These are phyloP conservation scores for Coenonympha arcania DNA, from an alignment of 2,888 invertebrate genomes.

Conservation along the genomic window DNA sequence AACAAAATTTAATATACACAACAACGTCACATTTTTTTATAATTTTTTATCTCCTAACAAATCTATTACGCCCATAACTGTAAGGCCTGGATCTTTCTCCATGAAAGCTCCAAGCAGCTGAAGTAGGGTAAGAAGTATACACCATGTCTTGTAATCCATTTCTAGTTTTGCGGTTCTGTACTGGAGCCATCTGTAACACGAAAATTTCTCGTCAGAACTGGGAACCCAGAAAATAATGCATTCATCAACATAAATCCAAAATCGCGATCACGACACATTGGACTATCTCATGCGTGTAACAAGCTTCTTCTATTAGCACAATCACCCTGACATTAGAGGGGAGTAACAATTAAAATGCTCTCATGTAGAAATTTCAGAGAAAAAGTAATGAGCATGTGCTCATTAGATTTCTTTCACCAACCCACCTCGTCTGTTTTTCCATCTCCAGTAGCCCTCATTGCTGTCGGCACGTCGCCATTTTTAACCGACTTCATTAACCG, in stretches of 20 bases:
- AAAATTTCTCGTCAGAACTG: too few relatives aligned
- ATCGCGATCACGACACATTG: too few relatives aligned
- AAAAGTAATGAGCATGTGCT: too few relatives aligned
- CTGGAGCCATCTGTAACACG: slow-evolving; percentile 34
- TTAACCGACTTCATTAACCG: too few relatives aligned
- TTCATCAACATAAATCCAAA: too few relatives aligned
- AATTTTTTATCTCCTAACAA: slow-evolving; percentile 15
- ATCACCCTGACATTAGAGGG: too few relatives aligned
- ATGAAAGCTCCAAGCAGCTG: slow-evolving; percentile 60
- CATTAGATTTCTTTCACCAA: too few relatives aligned
- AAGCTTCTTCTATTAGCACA: too few relatives aligned
- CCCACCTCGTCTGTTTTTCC: slow-evolving; percentile 33
- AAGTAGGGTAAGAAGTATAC: slow-evolving; percentile 47
- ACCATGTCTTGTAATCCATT: slow-evolving; percentile 65
- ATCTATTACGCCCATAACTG: slow-evolving; percentile 26
- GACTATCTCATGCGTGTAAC: too few relatives aligned
- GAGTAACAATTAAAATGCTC: too few relatives aligned
- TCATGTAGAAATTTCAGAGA: too few relatives aligned
- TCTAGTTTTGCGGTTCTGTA: slow-evolving; percentile 33
- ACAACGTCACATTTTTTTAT: slow-evolving; percentile 1
- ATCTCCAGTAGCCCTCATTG: slow-evolving; percentile 34
- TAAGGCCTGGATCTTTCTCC: slow-evolving; percentile 34
- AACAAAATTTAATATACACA: slow-evolving; percentile 3
- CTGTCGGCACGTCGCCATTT: slow-evolving; percentile 43
- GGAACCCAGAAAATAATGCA: too few relatives aligned